Base-by-base conservation (phyloP, 2,113 vertebrate genomes). In the Bungarus multicinctus region DNA sequence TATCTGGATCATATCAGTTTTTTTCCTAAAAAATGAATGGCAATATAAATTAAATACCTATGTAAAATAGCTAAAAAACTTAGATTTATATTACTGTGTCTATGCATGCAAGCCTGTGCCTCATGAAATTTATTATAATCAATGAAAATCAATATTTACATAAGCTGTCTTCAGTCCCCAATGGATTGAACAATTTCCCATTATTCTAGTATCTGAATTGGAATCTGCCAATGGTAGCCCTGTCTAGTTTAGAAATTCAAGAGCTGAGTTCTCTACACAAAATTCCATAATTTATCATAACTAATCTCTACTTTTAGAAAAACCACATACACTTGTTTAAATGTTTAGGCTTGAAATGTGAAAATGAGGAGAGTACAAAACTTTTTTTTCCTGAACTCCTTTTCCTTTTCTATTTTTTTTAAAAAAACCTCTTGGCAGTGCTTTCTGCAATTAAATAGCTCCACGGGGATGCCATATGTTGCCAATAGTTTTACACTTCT, bases 401-500 rank as follows among this genome's bases (percentile, higher is more conserved):
- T 96, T 96, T 95, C 96, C 8, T 43, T 22, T n/a, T 85, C 27
- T 43, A 8, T 64, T 34, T 58, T 47, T 25, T 23, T 57, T 30
- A 23, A 64, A 64, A 39, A 60, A 92, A 96, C 96, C 95, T 97
- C 95, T 96, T 97, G 96, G 97, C 97, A 97, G 95, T 94, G 94
- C 94, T 97, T 95, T 96, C 95, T 95, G 95, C 95, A 96, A 97
- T 96, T 96, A 97, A 97, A 97, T 97, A 97, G 96, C 96, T 97
- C 96, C 95, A 89, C 2, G 0, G 96, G 96, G 96, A 97, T 96
- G 96, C 97, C 96, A 97, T 97, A 97, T 97, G 96, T 96, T 97
- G 96, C 97, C 97, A 97, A 97, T 96, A 96, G 96, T 95, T 97
- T 97, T 96, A 97, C 95, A 97, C 96, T 97, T 97, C 96, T 96